Percentiles rank a stretch among this genome's conserved stretches.
These are phyloP conservation scores for Nixonia krombeini DNA, from an alignment of 1,140 invertebrate species.

Conservation along the genomic window DNA sequence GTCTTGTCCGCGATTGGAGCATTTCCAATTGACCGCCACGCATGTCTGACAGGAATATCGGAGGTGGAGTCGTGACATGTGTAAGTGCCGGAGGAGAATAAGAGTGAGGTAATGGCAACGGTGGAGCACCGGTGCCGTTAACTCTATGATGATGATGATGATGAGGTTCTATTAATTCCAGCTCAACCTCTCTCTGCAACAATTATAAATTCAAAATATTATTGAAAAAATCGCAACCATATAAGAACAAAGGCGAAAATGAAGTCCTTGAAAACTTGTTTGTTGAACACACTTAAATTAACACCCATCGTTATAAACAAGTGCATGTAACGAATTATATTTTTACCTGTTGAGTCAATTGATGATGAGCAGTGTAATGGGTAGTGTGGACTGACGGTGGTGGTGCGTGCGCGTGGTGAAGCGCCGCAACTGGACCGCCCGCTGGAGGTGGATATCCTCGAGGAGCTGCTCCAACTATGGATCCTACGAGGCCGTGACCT, in stretches of 20 bases:
- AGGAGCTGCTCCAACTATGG: slow-evolving; percentile 58
- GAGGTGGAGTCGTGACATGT: slow-evolving; percentile 70
- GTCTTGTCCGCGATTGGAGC: slow-evolving; percentile 65
- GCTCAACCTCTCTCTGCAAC: slow-evolving; percentile 60
- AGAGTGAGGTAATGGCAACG: slow-evolving; percentile 66
- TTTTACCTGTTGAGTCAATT: slow-evolving; percentile 65
- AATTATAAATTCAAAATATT: slow-evolving; percentile 1
- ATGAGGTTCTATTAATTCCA: slow-evolving; percentile 62
- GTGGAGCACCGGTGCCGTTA: slow-evolving; percentile 60
- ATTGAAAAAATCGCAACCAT: too few relatives aligned
- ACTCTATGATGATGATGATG: slow-evolving; percentile 64
- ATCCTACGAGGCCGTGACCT: slow-evolving; percentile 60
- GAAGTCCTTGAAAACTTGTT: too few relatives aligned
- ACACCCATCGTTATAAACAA: too few relatives aligned
- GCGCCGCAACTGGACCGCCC: slow-evolving; percentile 60
- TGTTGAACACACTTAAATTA: too few relatives aligned
- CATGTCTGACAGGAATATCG: slow-evolving; percentile 74
- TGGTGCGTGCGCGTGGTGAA: slow-evolving; percentile 61
- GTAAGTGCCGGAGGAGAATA: slow-evolving; percentile 66
- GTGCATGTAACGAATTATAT: too few relatives aligned
- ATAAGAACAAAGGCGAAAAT: too few relatives aligned
- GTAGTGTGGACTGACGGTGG: slow-evolving; percentile 62
- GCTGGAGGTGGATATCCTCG: slow-evolving; percentile 63
- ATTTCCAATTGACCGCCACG: slow-evolving; percentile 69
- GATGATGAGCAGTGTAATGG: slow-evolving; percentile 65